Percentiles rank a stretch among this genome's conserved stretches.
Evolutionary conservation across 2,797 vertebrate genomes (phyloP).

Genomic region (Craterocephalus amniculus): DNA sequence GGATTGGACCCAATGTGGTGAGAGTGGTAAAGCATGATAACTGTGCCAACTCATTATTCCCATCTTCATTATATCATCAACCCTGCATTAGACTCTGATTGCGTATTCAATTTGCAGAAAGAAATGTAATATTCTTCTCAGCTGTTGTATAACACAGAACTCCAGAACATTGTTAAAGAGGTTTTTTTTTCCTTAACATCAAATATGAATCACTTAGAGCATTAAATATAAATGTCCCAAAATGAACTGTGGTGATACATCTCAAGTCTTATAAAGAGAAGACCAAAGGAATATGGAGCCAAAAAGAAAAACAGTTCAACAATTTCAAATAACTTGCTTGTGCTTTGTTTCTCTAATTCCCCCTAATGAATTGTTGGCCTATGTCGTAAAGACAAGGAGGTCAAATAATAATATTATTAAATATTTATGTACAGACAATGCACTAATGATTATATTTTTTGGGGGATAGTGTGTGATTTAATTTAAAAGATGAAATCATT

Average conservation of each 20-base stretch:
- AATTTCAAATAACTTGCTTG: not conserved
- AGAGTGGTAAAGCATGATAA: not conserved
- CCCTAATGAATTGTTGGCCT: not conserved
- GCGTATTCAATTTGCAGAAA: constrained; percentile 11
- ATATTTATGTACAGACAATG: not conserved
- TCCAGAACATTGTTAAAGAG: constrained; percentile 26
- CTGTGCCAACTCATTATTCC: not conserved
- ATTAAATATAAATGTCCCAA: constrained; percentile 53
- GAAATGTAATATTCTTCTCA: constrained; percentile 1
- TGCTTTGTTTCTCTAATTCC: constrained; percentile 6
- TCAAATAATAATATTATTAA: not conserved
- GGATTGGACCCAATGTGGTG: not conserved
- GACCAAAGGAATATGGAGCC: constrained; percentile 10
- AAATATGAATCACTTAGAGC: constrained; percentile 51
- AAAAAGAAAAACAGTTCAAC: constrained; percentile 12
- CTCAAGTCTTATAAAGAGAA: constrained; percentile 20
- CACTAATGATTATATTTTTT: not conserved
- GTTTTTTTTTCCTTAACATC: constrained; percentile 32
- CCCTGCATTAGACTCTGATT: constrained; percentile 10
- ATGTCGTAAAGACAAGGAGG: not conserved
- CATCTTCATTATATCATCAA: constrained; percentile 1
- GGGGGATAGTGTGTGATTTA: not conserved
- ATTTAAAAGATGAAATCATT: not conserved
- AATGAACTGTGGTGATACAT: constrained; percentile 30
- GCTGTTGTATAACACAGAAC: constrained; percentile 18